Percentiles rank a stretch among this genome's conserved stretches.
Evolutionary conservation across 2,797 vertebrate species (phyloP).

Genomic region (Pangasius krempfi): DNA sequence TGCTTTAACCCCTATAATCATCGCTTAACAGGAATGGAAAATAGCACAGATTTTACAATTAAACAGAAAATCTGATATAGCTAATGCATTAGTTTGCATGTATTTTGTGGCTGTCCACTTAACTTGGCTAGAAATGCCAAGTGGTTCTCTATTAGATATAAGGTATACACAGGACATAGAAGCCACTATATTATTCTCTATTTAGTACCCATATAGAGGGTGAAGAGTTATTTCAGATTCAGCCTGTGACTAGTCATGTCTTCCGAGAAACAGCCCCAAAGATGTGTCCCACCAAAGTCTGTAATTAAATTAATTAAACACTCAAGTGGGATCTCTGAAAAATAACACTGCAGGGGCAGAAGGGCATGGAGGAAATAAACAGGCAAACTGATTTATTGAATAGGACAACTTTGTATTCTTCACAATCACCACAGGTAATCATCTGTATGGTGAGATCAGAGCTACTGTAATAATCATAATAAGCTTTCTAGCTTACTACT

Average conservation of each 20-base stretch:
- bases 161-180: background rate
- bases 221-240: background rate
- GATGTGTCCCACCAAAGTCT: background rate
- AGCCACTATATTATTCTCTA: background rate
- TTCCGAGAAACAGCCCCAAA: background rate
- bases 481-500: background rate
- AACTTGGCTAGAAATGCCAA: background rate
- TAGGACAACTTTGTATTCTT: background rate
- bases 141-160: background rate
- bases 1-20: background rate
- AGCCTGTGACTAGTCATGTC: background rate
- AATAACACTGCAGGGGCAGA: background rate
- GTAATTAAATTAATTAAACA: conserved; percentile 19
- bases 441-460: background rate
- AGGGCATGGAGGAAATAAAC: background rate
- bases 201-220: background rate
- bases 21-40: background rate
- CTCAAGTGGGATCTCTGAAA: background rate
- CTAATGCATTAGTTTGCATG: background rate
- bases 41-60: background rate
- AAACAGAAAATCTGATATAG: background rate
- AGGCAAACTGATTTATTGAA: background rate
- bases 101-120: background rate
- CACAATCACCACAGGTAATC: background rate
- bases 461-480: background rate